Percentiles rank a stretch among this genome's conserved stretches.
Conservation (phyloP, 64 coral and sea anemone species). For the Anthopleura sola region DNA sequence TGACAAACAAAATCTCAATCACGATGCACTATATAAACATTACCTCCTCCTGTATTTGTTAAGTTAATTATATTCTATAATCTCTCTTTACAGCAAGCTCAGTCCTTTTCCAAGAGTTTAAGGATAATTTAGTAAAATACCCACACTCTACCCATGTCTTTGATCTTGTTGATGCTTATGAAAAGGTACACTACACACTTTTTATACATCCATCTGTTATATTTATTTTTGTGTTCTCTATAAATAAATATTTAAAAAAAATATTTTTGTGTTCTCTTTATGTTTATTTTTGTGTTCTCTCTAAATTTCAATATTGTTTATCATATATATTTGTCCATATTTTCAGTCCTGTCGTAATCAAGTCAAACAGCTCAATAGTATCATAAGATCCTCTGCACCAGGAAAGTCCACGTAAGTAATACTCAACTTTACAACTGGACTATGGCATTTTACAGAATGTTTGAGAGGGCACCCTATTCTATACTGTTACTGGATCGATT, state of each 20-base stretch:
- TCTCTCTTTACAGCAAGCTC: conserved; percentile 34
- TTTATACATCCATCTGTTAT: no score
- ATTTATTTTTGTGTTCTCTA: no score
- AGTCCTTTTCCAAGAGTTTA: conserved; percentile 62
- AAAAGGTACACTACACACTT: conserved; percentile 35
- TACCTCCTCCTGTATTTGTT: no score
- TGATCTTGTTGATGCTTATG: conserved; percentile 59
- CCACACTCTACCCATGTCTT: conserved; percentile 61
- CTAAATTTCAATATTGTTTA: neutral
- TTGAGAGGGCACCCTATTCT: neutral
- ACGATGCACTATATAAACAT: neutral
- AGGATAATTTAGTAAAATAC: conserved; percentile 37
- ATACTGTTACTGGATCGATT: neutral
- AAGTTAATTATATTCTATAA: neutral
- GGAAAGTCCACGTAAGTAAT: neutral
- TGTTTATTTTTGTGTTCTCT: neutral
- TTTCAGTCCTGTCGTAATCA: conserved; percentile 24
- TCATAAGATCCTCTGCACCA: neutral
- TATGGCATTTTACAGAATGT: no score
- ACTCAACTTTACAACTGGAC: no score
- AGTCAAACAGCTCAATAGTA: neutral
- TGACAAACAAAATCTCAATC: no score
- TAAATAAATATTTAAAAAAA: no score
- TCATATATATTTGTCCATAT: neutral
- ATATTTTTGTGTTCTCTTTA: no score